These are phyloP conservation scores for Bicyclus anynana DNA, from an alignment of 1,140 invertebrate species.

Conservation along the genomic window DNA sequence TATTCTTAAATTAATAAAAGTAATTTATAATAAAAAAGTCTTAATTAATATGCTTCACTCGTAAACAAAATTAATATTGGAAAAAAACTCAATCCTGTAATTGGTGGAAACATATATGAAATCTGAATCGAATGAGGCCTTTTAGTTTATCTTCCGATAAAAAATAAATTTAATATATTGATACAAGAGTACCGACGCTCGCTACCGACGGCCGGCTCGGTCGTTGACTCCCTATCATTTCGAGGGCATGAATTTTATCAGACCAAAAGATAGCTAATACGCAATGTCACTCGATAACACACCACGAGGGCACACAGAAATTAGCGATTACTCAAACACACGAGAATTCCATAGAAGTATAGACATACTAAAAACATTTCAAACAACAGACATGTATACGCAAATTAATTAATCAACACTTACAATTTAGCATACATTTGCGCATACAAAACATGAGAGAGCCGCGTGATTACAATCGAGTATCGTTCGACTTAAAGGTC, in stretches of 20 bases:
- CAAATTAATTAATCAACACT: background rate
- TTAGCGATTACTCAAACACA: background rate
- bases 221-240: conserved; percentile 43
- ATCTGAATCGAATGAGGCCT: conserved; percentile 2
- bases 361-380: background rate
- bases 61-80: conserved; percentile 4
- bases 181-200: conserved; percentile 3
- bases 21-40: too few relatives aligned
- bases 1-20: too few relatives aligned
- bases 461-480: background rate
- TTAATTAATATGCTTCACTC: background rate
- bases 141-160: conserved; percentile 34
- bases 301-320: too few relatives aligned
- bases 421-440: background rate
- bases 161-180: conserved; percentile 14
- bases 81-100: conserved; percentile 6
- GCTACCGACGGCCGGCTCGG: conserved; percentile 17
- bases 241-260: conserved; percentile 32
- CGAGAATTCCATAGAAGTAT: background rate
- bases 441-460: background rate
- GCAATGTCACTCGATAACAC: conserved; percentile 31
- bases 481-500: background rate
- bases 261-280: conserved; percentile 21
- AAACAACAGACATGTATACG: background rate
- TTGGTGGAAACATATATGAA: background rate